phyloP scores from a whole-genome alignment of 2,797 vertebrate genomes.

The Gallinago stenura region DNA sequence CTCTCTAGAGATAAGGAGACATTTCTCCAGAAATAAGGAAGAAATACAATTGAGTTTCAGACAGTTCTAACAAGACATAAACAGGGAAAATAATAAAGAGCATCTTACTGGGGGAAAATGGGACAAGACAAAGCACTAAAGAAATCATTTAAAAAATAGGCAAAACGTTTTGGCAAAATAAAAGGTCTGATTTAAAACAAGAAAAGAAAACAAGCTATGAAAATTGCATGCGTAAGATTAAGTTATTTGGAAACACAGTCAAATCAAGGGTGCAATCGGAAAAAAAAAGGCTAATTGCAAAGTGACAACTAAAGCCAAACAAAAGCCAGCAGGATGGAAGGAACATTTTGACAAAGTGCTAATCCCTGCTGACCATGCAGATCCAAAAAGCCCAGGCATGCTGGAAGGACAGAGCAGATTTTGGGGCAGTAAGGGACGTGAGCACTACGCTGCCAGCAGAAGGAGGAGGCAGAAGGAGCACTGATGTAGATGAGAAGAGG shows the following conservation, averaged over 20 bases:
- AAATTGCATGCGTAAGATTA: not conserved
- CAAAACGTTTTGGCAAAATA: not conserved
- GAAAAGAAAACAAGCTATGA: not conserved
- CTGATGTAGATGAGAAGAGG: constrained; percentile 3
- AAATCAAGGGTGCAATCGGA: not conserved
- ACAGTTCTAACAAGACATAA: not conserved
- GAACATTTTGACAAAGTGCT: constrained; percentile 19
- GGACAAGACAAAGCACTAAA: not conserved
- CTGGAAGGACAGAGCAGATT: not conserved
- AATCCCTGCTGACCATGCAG: not conserved
- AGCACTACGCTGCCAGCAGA: not conserved
- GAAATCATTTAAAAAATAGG: not conserved
- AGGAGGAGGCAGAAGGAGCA: not conserved
- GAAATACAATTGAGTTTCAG: not conserved
- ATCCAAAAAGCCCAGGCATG: not conserved
- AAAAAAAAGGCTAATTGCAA: not conserved
- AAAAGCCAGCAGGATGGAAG: not conserved
- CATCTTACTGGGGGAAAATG: not conserved
- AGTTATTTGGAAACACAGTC: not conserved
- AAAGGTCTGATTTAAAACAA: not conserved
- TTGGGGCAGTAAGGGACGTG: not conserved
- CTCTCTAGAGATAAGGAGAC: no score
- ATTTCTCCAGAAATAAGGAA: not conserved
- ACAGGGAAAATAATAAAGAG: not conserved
- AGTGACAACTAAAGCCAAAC: not conserved